phyloP scores from a whole-genome alignment of 2,113 vertebrate genomes.

The Bubo scandiacus region DNA sequence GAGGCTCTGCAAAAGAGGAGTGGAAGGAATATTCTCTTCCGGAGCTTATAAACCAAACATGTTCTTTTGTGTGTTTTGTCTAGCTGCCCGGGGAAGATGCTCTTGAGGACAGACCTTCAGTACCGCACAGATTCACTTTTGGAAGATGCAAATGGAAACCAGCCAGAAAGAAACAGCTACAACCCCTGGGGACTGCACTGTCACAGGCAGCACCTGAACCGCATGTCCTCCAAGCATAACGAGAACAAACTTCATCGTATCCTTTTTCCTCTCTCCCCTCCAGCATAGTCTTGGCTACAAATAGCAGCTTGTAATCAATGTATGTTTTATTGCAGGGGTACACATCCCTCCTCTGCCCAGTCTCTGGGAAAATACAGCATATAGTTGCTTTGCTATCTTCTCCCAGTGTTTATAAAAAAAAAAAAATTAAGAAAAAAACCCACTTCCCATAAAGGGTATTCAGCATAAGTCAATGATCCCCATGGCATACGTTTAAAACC shows the following conservation, averaged over 20 bases:
- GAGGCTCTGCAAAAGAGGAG: neutral
- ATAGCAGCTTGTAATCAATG: neutral
- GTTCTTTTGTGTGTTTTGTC: neutral
- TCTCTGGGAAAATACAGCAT: neutral
- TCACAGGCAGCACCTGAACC: constrained; percentile 75
- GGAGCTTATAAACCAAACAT: neutral
- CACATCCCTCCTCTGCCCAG: neutral
- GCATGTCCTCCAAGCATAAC: constrained; percentile 69
- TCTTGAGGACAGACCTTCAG: constrained; percentile 63
- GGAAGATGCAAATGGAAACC: constrained; percentile 54
- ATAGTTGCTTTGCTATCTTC: neutral
- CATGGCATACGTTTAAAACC: constrained; percentile 17
- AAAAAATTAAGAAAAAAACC: neutral
- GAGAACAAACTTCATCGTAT: constrained; percentile 77
- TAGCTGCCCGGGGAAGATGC: constrained; percentile 46
- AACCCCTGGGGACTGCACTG: constrained; percentile 80
- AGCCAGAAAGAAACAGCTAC: constrained; percentile 55
- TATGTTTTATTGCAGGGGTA: neutral
- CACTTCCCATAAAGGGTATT: neutral
- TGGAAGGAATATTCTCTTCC: neutral
- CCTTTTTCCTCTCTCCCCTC: constrained; percentile 18
- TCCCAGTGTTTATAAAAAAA: neutral
- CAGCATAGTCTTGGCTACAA: neutral
- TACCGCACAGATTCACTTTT: constrained; percentile 29
- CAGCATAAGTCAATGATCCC: neutral